Base-by-base conservation (phyloP, 2,113 vertebrate genomes). In the Anthoscopus minutus region DNA sequence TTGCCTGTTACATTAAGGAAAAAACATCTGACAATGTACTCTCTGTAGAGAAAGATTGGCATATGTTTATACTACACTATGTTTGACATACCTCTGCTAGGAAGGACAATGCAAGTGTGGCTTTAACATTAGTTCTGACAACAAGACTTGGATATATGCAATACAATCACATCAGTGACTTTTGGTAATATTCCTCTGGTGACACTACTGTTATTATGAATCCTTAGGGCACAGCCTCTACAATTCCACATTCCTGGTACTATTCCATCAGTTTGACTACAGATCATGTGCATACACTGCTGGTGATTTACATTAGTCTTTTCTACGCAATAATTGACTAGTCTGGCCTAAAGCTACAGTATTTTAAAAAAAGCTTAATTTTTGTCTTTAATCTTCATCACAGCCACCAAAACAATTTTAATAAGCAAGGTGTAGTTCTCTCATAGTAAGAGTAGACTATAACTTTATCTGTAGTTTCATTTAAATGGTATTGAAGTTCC, bases 71-170 rank as follows among this genome's bases (percentile, higher is more conserved):
- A 69, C 47, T 82, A 38, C 18, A 56, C 27, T 21, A 12, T n/a
- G 38, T 70, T 73, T 87, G 48, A 83, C 54, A 56, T 3, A 4
- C 64, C 65, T 94, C 70, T 84, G 57, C 50, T 42, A 38, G 60
- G 60, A 93, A 95, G 85, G 69, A 93, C 57, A 94, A 89, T 62
- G 74, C 25, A 81, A 92, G 44, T 30, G 70, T 37, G 57, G 58
- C 15, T 97, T 95, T 69, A 94, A 84, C 86, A 92, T 44, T 48
- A 82, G 50, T 81, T 94, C 94, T 94, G 80, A 95, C 38, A 93
- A 79, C 66, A 95, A 73, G 77, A 92, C 56, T 73, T 89, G 78
- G 54, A 85, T 87, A 48, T 67, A 86, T 81, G 37, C 50, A 86
- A 58, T 31, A 74, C 57, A 62, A 21, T 73, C 66, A 58, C 33